Conservation (phyloP, 2,888 invertebrate genomes). For the Acleris holmiana region DNA sequence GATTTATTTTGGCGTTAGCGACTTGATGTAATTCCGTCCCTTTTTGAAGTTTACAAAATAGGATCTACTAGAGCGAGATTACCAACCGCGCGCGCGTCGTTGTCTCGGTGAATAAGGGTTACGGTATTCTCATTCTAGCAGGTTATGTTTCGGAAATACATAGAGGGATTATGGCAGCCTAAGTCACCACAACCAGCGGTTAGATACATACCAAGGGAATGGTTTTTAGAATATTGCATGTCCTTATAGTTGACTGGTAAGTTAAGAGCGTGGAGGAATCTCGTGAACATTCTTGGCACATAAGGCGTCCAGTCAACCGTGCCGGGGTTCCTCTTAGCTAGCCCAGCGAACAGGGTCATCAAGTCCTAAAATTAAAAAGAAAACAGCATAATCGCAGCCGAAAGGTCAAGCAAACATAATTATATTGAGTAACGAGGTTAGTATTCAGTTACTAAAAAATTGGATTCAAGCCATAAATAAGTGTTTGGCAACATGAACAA, state of each 20-base stretch:
- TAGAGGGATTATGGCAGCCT: no score
- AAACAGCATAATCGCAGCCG: no score
- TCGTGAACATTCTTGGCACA: slow-evolving; percentile 90
- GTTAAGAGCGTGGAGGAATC: slow-evolving; percentile 89
- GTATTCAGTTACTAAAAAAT: slow-evolving; percentile 17
- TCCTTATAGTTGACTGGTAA: slow-evolving; percentile 91
- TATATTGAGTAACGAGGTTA: not conserved
- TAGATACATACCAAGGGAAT: slow-evolving; percentile 71
- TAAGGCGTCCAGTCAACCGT: slow-evolving; percentile 95
- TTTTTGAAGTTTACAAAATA: no score
- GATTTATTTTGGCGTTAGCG: no score
- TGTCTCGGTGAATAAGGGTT: no score
- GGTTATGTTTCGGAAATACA: no score
- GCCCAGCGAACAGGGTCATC: slow-evolving; percentile 89
- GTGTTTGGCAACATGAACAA: slow-evolving; percentile 29
- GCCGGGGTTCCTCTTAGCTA: slow-evolving; percentile 91
- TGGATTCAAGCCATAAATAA: slow-evolving; percentile 18
- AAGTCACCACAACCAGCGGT: not conserved
- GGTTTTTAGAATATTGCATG: slow-evolving; percentile 82
- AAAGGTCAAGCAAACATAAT: no score
- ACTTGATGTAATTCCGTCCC: no score
- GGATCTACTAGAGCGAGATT: no score
- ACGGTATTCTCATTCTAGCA: no score
- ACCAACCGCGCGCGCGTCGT: no score
- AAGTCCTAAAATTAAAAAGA: slow-evolving; percentile 82